A percentile compares a stretch with the other conserved stretches of the same genome.
phyloP scores from a whole-genome alignment of 2,888 invertebrate species.

The Sinodicranocentrus sp. region DNA sequence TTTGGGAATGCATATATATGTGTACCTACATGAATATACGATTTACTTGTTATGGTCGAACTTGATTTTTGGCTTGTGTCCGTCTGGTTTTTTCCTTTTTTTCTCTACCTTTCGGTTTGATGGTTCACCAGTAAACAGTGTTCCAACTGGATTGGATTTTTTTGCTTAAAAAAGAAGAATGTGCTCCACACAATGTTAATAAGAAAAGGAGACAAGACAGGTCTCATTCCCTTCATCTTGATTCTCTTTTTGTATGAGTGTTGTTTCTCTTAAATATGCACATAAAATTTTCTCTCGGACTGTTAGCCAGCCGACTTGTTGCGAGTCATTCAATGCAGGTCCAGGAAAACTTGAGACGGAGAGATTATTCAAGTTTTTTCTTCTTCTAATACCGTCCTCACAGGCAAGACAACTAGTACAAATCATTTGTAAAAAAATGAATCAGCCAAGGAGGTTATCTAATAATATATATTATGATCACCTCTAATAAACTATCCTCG shows the following conservation, averaged over 20 bases:
- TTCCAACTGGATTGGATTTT: conserved; percentile 34
- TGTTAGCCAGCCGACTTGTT: background rate
- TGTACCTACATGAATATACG: background rate
- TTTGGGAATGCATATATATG: background rate
- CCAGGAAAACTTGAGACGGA: background rate
- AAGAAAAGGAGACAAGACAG: conserved; percentile 27
- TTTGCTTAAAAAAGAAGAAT: conserved; percentile 32
- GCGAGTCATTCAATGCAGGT: conserved; percentile 4
- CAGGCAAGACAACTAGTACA: no score
- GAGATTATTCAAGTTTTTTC: no score
- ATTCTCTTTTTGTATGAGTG: background rate
- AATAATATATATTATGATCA: background rate
- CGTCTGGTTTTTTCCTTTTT: conserved; percentile 41
- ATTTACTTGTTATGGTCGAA: background rate
- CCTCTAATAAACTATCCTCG: background rate
- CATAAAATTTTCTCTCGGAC: conserved; percentile 35
- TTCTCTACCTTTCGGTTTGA: background rate
- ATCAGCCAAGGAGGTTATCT: background rate
- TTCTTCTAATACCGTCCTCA: no score
- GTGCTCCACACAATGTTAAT: conserved; percentile 41
- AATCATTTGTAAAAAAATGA: background rate
- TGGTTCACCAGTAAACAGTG: conserved; percentile 30
- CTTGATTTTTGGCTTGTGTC: conserved; percentile 65
- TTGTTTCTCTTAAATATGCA: conserved; percentile 48
- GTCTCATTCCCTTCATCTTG: background rate